These are phyloP conservation scores for Nephrotoma guestfalica DNA, from an alignment of 2,888 invertebrate species.

Conservation along the genomic window DNA sequence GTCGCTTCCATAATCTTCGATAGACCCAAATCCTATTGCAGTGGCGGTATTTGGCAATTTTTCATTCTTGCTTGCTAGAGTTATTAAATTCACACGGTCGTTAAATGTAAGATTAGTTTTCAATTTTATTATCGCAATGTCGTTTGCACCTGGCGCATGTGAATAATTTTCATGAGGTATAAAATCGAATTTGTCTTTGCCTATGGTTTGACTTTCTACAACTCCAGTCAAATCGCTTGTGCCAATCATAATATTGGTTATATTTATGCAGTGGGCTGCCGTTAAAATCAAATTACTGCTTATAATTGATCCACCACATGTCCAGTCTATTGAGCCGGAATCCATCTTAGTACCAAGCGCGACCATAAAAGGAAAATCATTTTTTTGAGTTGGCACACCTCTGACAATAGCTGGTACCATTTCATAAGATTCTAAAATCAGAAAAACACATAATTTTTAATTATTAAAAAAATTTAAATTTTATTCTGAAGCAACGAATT, in stretches of 20 bases:
- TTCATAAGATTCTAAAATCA: not conserved
- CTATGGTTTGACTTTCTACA: not conserved
- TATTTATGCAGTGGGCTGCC: constrained; percentile 26
- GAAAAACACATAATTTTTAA: too few relatives aligned
- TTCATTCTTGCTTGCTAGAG: not conserved
- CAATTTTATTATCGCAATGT: not conserved
- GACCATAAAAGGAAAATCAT: not conserved
- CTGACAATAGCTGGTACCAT: not conserved
- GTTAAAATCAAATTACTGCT: constrained; percentile 25
- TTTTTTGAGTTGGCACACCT: not conserved
- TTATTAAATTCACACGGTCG: not conserved
- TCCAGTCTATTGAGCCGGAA: constrained; percentile 17
- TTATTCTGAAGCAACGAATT: not conserved
- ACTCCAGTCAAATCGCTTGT: not conserved
- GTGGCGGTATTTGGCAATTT: not conserved
- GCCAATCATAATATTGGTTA: constrained; percentile 7
- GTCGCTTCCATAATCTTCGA: not conserved
- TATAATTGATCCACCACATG: constrained; percentile 29
- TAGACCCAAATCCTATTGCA: not conserved
- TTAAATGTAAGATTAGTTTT: not conserved
- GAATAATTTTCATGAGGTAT: not conserved
- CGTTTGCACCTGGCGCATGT: not conserved
- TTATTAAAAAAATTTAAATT: too few relatives aligned
- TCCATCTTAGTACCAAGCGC: not conserved
- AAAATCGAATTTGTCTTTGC: not conserved